Conservation (phyloP, 2,797 vertebrate genomes). For the Melanotaenia nigrans region DNA sequence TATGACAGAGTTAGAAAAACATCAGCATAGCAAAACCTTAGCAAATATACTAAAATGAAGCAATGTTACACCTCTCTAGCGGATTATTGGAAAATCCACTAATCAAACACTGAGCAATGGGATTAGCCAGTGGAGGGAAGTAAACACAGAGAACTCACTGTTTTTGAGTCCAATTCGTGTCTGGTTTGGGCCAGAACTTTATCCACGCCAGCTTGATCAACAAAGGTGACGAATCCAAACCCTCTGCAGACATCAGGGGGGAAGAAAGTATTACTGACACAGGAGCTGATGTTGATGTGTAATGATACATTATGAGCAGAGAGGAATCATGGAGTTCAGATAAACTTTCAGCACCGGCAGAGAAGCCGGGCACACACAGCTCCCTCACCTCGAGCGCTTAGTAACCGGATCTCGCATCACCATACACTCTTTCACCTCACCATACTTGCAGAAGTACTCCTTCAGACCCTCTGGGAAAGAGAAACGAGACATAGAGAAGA, state of each 20-base stretch:
- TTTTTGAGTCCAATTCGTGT: conserved; percentile 98
- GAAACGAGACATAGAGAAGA: conserved; percentile 17
- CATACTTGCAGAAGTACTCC: conserved; percentile 99
- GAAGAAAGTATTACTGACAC: conserved; percentile 58
- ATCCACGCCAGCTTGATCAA: conserved; percentile 98
- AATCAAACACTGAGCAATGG: conserved; percentile 65
- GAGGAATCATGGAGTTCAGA: conserved; percentile 65
- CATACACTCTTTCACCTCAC: conserved; percentile 99
- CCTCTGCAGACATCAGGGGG: conserved; percentile 83
- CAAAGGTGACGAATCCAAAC: conserved; percentile 98
- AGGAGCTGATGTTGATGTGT: conserved; percentile 57
- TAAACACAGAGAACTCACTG: conserved; percentile 89
- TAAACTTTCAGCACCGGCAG: conserved; percentile 69
- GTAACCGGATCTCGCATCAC: conserved; percentile 99
- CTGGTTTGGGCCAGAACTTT: conserved; percentile 97
- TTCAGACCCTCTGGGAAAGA: conserved; percentile 92
- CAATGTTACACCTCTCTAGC: conserved; percentile 60
- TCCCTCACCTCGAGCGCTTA: conserved; percentile 97
- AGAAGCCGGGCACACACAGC: conserved; percentile 56
- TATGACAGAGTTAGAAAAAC: conserved; percentile 13
- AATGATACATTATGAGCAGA: conserved; percentile 64
- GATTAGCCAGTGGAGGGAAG: conserved; percentile 67
- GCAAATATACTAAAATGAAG: conserved; percentile 58
- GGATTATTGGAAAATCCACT: conserved; percentile 69
- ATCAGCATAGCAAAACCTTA: conserved; percentile 32